These are phyloP conservation scores for Bubo blakistoni DNA, from an alignment of 2,113 vertebrate species.

Conservation along the genomic window DNA sequence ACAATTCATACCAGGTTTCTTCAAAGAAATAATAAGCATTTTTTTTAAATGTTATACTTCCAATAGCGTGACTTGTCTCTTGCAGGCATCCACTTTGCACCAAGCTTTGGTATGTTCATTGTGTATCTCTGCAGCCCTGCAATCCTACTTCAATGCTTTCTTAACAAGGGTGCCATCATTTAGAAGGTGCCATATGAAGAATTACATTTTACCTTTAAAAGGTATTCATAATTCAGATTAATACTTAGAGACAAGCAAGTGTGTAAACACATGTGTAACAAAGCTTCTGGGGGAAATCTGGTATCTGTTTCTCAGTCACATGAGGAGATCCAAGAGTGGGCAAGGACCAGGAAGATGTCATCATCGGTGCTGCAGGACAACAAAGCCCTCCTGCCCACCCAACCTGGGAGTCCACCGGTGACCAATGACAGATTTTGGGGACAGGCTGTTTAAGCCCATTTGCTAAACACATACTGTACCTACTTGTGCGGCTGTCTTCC, in stretches of 20 bases:
- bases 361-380: background rate
- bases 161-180: background rate
- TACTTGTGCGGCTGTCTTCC: background rate
- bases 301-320: background rate
- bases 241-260: background rate
- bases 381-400: background rate
- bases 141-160: background rate
- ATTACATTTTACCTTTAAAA: background rate
- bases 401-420: too few relatives aligned
- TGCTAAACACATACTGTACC: background rate
- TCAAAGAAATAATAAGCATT: background rate
- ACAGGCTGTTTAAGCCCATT: background rate
- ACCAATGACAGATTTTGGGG: background rate
- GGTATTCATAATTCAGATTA: background rate
- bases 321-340: background rate
- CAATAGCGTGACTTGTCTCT: background rate
- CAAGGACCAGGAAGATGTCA: background rate
- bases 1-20: background rate
- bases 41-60: background rate
- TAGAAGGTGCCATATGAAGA: background rate
- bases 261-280: fast-evolving
- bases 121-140: background rate
- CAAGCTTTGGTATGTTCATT: background rate
- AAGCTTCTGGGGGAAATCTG: background rate
- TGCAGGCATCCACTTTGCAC: background rate